A percentile compares a stretch with the other conserved stretches of the same genome.
Evolutionary conservation across 2,888 invertebrate species (phyloP).

Genomic region (Patella depressa): DNA sequence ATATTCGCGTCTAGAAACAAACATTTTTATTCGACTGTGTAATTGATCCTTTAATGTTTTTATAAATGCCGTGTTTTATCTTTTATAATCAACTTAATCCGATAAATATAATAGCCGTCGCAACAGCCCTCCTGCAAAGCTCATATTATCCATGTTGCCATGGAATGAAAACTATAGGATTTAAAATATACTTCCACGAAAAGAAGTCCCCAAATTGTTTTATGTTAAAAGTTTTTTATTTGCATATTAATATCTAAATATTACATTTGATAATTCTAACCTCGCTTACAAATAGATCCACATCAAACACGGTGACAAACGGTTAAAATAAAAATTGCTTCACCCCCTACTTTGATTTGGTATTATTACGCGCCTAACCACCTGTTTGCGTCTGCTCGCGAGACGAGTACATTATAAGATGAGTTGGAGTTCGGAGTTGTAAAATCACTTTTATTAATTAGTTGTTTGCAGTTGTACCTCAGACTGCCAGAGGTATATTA

Average conservation of each 20-base stretch:
- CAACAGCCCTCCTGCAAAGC: constrained; percentile 7
- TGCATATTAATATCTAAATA: too few relatives aligned
- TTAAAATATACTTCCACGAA: background rate
- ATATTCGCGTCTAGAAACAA: too few relatives aligned
- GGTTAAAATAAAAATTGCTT: background rate
- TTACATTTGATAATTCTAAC: too few relatives aligned
- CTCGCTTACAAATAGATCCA: background rate
- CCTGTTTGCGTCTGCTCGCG: background rate
- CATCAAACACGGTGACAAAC: background rate
- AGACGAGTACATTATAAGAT: background rate
- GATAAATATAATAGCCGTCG: constrained; percentile 4
- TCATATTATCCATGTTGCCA: constrained; percentile 3
- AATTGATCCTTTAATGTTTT: constrained; percentile 10
- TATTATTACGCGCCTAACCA: background rate
- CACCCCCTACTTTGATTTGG: background rate
- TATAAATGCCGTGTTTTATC: constrained; percentile 3
- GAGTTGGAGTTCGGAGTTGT: background rate
- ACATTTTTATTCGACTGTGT: background rate
- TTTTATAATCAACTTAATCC: background rate
- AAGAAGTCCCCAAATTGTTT: background rate
- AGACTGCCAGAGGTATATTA: too few relatives aligned
- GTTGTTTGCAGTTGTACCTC: too few relatives aligned
- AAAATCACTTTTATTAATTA: background rate
- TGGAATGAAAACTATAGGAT: background rate
- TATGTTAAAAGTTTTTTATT: background rate